phyloP scores from a whole-genome alignment of 2,113 vertebrate species.

The sheep (Ovis aries) region DNA sequence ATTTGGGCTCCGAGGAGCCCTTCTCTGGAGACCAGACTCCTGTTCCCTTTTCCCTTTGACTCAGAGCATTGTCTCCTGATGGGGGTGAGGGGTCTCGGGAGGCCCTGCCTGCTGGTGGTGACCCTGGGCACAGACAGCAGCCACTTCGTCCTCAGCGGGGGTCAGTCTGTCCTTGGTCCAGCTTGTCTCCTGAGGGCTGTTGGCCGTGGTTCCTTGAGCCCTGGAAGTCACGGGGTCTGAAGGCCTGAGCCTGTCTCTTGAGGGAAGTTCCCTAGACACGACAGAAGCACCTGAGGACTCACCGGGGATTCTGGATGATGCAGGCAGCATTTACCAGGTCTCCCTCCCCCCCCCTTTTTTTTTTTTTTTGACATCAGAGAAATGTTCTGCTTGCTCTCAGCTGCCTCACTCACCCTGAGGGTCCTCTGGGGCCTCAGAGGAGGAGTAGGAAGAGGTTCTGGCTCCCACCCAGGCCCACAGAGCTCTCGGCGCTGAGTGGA shows the following conservation, averaged over 20 bases:
- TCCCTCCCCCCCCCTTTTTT: not conserved
- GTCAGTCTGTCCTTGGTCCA: not conserved
- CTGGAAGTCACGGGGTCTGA: not conserved
- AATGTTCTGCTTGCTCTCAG: not conserved
- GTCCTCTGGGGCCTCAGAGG: not conserved
- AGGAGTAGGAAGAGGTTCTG: slow-evolving; percentile 39
- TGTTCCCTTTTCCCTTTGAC: slow-evolving; percentile 9
- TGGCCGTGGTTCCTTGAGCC: not conserved
- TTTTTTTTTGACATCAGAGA: not conserved
- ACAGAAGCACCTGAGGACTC: not conserved
- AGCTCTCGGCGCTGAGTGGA: slow-evolving; percentile 44
- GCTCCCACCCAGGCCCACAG: not conserved
- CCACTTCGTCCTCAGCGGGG: not conserved
- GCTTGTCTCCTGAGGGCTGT: not conserved
- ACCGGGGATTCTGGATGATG: not conserved
- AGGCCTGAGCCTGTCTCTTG: not conserved
- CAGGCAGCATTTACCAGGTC: not conserved
- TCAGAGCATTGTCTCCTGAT: not conserved
- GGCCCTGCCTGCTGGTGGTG: not conserved
- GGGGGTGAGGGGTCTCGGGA: not conserved
- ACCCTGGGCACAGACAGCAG: not conserved
- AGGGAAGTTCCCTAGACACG: not conserved
- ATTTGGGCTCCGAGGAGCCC: not conserved
- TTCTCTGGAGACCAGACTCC: not conserved
- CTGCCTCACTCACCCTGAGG: not conserved